Base-by-base conservation (phyloP, 64 coral and sea anemone genomes). In the Pocillopora verrucosa region DNA sequence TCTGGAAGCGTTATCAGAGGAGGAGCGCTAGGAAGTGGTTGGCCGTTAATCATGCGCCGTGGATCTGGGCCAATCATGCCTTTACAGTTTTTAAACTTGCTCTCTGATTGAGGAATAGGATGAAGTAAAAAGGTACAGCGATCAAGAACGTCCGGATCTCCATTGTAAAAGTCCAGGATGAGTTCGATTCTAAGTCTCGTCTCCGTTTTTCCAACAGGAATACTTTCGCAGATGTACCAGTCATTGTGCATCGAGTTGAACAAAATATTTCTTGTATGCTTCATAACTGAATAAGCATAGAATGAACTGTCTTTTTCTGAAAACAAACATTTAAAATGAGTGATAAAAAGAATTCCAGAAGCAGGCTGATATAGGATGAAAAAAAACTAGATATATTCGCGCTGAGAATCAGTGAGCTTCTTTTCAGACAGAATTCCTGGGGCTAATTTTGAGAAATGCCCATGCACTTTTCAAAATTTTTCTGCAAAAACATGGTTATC, bases 171-270 rank as follows among this genome's bases (percentile, higher is more conserved):
- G 64, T 84, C 82, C 0, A 84, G 63, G 57, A 22, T 38, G 13
- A 84, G 1, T 19, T 70, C 4, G 25, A 36, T 84, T 9, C 34
- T 36, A 56, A 20, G 34, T 2, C 41, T 51, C 41, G 38, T 17
- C 82, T 89, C 36, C 74, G 64, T 7, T 75, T 69, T 16, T 36
- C 1, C 2, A 17, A 51, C 41, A 51, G 41, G 41, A 4, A 51
- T 51, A 51, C 74, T 75, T 76, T 96, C 90, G 65, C 94, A 96
- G 16, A 92, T 68, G n/a, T 86, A 96, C 94, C 94, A 96, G 56
- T 91, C 94, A 5, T 82, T 79, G 57, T 89, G 87, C 80, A 86
- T 76, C 19, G 92, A 57, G 25, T 83, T 92, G 7, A 84, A 84
- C 12, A 84, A 62, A 22, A 84, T 70, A 57, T 84, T 72, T 10